Base-by-base conservation (phyloP, 2,888 invertebrate genomes). In the Trimorus sp. region DNA sequence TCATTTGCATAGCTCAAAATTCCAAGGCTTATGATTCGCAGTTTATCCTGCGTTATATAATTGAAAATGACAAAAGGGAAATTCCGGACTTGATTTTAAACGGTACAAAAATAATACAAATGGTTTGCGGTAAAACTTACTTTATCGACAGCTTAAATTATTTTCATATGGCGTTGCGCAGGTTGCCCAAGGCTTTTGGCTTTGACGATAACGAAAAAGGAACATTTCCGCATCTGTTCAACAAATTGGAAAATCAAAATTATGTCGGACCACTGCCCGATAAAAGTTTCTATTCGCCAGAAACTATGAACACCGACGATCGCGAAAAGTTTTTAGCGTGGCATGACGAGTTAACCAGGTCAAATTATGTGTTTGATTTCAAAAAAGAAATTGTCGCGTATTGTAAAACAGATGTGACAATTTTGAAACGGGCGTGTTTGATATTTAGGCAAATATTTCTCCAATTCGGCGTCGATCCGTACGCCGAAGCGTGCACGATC, bases 141-240 rank as follows among this genome's bases (percentile, higher is more conserved):
- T n/a, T n/a, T n/a, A n/a, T n/a, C n/a, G n/a, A n/a, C n/a, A n/a
- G n/a, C 60, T 56, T 86, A 26, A 26, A 26, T 26, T 26, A 26
- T 4, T 26, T 26, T 26, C 26, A 26, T 4, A 26, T 26, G 26
- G 65, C 84, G 16, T 70, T 88, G 5, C 36, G 84, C 0, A 71
- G 59, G 12, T 45, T 88, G 7, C 86, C 87, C 6, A 86, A 87
- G 80, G 84, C 87, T 5, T 87, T 89, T 66, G 87, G 83, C 37
- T 70, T 89, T 6, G 7, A 60, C 4, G 26, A 26, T 26, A 37
- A 40, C 37, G 15, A n/a, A 16, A 85, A 86, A 58, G 84, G 83
- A 0, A 36, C 7, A 4, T 56, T 56, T 37, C 56, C 56, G 8
- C 51, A 26, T 4, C 26, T 26, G 1, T 26, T 26, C 26, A 86